Base-by-base conservation (phyloP, 30 jellyfish, hydroid and myxozoan genomes). In the Aurelia sp. region DNA sequence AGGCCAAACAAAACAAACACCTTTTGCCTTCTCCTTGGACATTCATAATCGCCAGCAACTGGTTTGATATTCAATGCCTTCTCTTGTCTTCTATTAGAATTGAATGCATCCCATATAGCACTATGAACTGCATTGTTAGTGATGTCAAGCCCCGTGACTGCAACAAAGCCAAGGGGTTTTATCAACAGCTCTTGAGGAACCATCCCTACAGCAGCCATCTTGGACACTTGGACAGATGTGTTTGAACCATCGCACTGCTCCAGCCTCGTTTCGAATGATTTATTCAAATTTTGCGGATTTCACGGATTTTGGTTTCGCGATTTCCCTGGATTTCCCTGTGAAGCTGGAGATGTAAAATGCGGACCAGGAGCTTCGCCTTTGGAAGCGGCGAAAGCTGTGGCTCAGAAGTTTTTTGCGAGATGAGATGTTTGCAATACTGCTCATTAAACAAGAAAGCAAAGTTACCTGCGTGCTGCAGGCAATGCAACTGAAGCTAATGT, bases 51-150 rank as follows among this genome's bases (percentile, higher is more conserved):
- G 9, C 96, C 97, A 68, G 97, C 90, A 40, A 94, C 87, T 51
- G 91, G 84, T 78, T 88, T 74, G 89, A 94, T 94, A 74, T 88
- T 94, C 63, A 94, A 85, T 5, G 91, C 94, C 61, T 89, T 84
- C 59, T 94, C 99, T 62, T 85, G 97, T 12, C 99, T 83, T 64
- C 96, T 84, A 67, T 84, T 88, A 16, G 91, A 87, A 74, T 94
- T 88, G 78, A 94, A 94, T 13, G 97, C 92, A 89, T 88, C 99
- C 99, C 99, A 94, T 27, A 94, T 94, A 13, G 99, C 96, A 53
- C 92, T 58, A 53, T 94, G 99, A 38, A 94, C 87, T 48, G 99
- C 99, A 67, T 94, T 94, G 72, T 94, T 76, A 16, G 76, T 85
- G 31, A 72, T 47, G 72, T 94, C 99, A 19, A 94, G 91, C 33